Conservation (phyloP, 2,888 invertebrate genomes). For the Apodemia mormo region DNA sequence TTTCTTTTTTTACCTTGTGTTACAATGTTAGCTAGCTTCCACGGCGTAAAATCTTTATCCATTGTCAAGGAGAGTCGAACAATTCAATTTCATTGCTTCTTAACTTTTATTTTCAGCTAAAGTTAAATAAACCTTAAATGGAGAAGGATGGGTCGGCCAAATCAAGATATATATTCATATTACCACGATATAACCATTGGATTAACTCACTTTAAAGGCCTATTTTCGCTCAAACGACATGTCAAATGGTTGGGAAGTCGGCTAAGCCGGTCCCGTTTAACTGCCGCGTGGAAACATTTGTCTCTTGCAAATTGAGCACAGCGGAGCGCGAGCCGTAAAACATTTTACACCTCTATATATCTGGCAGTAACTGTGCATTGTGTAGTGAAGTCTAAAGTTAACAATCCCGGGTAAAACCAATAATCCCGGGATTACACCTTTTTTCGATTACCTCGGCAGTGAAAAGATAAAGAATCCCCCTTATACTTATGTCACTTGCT, state of each 20-base stretch:
- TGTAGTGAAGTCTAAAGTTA: neutral
- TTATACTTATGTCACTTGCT: too few species aligned
- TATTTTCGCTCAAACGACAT: neutral
- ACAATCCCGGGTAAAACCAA: neutral
- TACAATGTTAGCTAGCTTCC: too few species aligned
- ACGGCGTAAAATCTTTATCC: neutral
- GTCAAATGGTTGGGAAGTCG: constrained; percentile 5
- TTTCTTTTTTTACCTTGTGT: too few species aligned
- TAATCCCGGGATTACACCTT: neutral
- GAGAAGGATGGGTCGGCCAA: neutral
- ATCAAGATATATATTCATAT: neutral
- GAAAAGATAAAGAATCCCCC: neutral
- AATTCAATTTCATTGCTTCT: too few species aligned
- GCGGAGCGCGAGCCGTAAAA: constrained; percentile 2
- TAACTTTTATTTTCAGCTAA: too few species aligned
- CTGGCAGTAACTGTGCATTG: neutral
- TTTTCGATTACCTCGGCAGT: neutral
- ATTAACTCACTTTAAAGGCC: neutral
- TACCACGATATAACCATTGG: neutral
- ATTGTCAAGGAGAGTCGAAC: too few species aligned
- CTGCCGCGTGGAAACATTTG: constrained; percentile 2
- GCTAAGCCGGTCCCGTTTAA: neutral
- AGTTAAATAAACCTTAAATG: too few species aligned
- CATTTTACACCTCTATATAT: constrained; percentile 14
- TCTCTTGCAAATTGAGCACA: constrained; percentile 6